These are phyloP conservation scores for Platyscapa corneri DNA, from an alignment of 1,140 invertebrate species.

Conservation along the genomic window DNA sequence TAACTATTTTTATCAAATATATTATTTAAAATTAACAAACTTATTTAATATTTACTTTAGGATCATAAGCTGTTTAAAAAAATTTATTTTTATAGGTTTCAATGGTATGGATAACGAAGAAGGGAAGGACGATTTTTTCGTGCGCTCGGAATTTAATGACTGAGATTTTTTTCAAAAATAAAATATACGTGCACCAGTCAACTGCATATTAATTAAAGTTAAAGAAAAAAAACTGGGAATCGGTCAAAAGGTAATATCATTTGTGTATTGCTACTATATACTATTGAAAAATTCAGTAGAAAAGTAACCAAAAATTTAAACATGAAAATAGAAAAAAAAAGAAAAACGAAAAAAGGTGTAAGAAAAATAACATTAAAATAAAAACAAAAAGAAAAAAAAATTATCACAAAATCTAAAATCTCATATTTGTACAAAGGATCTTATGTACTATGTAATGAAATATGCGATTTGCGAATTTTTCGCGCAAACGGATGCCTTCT, in stretches of 20 bases:
- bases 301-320: constrained; percentile 52
- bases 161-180: constrained; percentile 31
- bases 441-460: constrained; percentile 12
- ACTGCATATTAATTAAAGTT: constrained; percentile 18
- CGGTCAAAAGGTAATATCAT: constrained; percentile 50
- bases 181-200: constrained; percentile 57
- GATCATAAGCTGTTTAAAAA: constrained; percentile 63
- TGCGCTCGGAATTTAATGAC: constrained; percentile 28
- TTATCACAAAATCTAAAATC: constrained; percentile 53
- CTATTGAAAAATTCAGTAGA: constrained; percentile 52
- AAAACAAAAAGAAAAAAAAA: constrained; percentile 20
- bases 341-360: constrained; percentile 20
- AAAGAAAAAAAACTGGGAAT: constrained; percentile 37
- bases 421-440: constrained; percentile 38
- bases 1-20: neutral
- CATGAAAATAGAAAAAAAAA: constrained; percentile 30
- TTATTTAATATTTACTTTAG: neutral
- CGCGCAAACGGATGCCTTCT: neutral
- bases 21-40: neutral
- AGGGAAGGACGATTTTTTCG: constrained; percentile 4
- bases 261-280: constrained; percentile 56
- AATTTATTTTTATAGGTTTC: constrained; percentile 59
- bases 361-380: constrained; percentile 34
- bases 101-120: neutral
- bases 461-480: constrained; percentile 31